Percentiles rank a stretch among this genome's conserved stretches.
Conservation (phyloP, 2,888 invertebrate genomes). For the Liopterus haemorrhoidalis region DNA sequence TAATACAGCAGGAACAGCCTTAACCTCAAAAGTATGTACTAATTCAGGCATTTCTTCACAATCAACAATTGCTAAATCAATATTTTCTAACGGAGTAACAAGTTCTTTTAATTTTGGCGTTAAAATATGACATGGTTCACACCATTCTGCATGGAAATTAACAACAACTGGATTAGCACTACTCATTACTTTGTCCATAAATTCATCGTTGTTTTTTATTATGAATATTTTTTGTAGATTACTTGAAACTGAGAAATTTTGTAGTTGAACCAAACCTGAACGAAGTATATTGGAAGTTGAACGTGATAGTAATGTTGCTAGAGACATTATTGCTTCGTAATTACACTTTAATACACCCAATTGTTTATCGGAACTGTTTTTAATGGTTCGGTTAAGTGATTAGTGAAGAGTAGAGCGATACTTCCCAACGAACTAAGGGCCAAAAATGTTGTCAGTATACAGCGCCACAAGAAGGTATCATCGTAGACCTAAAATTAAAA, state of each 20-base stretch:
- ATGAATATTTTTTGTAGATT: slow-evolving; percentile 42
- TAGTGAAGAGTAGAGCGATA: slow-evolving; percentile 46
- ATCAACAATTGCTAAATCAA: slow-evolving; percentile 76
- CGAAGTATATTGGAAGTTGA: no score
- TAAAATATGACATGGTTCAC: slow-evolving; percentile 81
- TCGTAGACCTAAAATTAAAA: slow-evolving; percentile 48
- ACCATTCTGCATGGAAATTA: slow-evolving; percentile 88
- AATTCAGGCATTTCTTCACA: slow-evolving; percentile 76
- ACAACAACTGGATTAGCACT: slow-evolving; percentile 81
- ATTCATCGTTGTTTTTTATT: slow-evolving; percentile 71
- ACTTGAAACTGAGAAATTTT: slow-evolving; percentile 31
- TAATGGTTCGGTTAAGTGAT: slow-evolving; percentile 48
- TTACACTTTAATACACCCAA: slow-evolving; percentile 35
- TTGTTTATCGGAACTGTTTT: slow-evolving; percentile 46
- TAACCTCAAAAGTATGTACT: slow-evolving; percentile 75
- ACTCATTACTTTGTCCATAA: slow-evolving; percentile 77
- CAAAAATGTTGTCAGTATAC: slow-evolving; percentile 46
- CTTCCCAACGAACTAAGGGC: slow-evolving; percentile 46
- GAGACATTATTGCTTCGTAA: slow-evolving; percentile 11
- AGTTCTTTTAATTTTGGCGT: slow-evolving; percentile 77
- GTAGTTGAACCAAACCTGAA: slow-evolving; percentile 5
- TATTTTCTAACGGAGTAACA: slow-evolving; percentile 62
- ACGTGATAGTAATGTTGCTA: slow-evolving; percentile 10
- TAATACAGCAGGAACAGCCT: slow-evolving; percentile 76
- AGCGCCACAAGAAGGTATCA: slow-evolving; percentile 50